These are phyloP conservation scores for Priocnemis perturbator DNA, from an alignment of 2,888 invertebrate species.

Conservation along the genomic window DNA sequence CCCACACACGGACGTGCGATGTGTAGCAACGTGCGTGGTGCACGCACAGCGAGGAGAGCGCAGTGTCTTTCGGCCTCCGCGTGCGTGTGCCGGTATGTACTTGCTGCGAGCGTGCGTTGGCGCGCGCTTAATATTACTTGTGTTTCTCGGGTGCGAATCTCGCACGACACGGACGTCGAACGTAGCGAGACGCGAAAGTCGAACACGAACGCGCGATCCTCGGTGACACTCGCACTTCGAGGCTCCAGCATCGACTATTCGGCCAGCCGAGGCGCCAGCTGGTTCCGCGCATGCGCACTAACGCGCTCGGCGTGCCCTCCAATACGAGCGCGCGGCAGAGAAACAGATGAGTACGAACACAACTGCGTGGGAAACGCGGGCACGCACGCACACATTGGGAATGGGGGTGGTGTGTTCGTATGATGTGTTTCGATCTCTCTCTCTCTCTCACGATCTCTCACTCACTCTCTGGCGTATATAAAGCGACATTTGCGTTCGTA, in stretches of 20 bases:
- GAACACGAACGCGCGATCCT: constrained; percentile 24
- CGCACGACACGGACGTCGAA: neutral
- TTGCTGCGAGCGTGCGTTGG: too few relatives aligned
- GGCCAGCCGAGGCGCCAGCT: constrained; percentile 54
- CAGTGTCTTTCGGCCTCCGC: too few relatives aligned
- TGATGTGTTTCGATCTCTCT: too few relatives aligned
- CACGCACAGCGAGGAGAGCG: too few relatives aligned
- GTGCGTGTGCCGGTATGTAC: too few relatives aligned
- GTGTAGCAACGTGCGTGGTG: too few relatives aligned
- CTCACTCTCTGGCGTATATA: too few relatives aligned
- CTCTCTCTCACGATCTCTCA: too few relatives aligned
- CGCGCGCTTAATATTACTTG: too few relatives aligned
- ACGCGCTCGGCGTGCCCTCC: constrained; percentile 1
- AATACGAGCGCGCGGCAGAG: too few relatives aligned
- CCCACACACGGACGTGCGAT: too few relatives aligned
- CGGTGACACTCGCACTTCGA: constrained; percentile 49
- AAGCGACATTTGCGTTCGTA: neutral
- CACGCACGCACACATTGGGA: neutral
- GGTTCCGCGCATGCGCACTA: constrained; percentile 47
- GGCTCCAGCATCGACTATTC: constrained; percentile 67
- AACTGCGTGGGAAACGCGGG: neutral
- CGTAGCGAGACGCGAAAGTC: neutral
- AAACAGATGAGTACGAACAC: constrained; percentile 2
- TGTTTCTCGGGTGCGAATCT: neutral
- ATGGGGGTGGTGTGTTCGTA: neutral